Evolutionary conservation across 2,113 vertebrate species (phyloP).

Genomic region (Chinchilla lanigera): DNA sequence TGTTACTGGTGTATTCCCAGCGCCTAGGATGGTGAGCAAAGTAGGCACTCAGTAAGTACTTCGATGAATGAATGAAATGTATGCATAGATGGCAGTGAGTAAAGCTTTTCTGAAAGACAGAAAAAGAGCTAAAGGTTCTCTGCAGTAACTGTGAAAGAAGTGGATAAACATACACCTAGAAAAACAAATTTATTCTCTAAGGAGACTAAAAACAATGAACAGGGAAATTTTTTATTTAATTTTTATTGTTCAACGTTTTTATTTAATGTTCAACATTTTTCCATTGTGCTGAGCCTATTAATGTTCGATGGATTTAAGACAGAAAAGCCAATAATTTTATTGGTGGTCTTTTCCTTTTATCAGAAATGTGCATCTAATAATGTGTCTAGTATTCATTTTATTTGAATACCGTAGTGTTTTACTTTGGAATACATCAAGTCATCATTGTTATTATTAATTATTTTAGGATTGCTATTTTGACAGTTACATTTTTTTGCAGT

Average conservation of each 20-base stretch:
- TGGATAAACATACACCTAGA: background rate
- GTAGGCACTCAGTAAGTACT: background rate
- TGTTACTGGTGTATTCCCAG: background rate
- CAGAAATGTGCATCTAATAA: background rate
- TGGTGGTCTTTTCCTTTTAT: background rate
- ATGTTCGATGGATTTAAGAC: background rate
- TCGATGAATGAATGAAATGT: background rate
- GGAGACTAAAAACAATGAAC: background rate
- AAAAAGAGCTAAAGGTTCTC: background rate
- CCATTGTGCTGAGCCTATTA: background rate
- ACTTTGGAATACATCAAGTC: background rate
- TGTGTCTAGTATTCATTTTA: background rate
- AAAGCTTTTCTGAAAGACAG: slow-evolving; percentile 8
- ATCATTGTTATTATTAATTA: background rate
- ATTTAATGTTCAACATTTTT: background rate
- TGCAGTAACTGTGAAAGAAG: background rate
- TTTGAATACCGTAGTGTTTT: background rate
- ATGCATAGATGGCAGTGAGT: background rate
- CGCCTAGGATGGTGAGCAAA: background rate
- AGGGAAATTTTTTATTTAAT: background rate
- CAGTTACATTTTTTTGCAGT: background rate
- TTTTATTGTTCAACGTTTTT: background rate
- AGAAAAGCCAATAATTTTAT: background rate
- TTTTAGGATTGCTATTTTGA: background rate
- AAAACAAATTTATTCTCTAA: background rate